phyloP scores from a whole-genome alignment of 2,888 invertebrate genomes.

The Onchidella celtica region DNA sequence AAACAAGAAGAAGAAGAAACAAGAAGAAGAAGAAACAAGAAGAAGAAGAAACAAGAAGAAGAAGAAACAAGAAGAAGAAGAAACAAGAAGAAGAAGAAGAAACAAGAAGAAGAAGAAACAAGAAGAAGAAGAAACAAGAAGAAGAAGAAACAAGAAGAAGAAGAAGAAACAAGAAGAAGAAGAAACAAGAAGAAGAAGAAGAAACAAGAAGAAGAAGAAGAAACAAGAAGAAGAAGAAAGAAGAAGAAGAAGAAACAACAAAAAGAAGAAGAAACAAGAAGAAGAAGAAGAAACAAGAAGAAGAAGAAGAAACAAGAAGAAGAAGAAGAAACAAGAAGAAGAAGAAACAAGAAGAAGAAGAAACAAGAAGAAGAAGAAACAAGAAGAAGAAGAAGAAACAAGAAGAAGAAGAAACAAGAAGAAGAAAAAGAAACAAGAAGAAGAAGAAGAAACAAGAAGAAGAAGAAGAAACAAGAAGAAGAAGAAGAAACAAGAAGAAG shows the following conservation, averaged over 20 bases:
- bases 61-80: not conserved
- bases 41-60: not conserved
- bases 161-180: not conserved
- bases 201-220: no score
- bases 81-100: no score
- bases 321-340: not conserved
- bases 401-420: slow-evolving; percentile 3
- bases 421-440: not conserved
- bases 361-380: not conserved
- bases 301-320: not conserved
- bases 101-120: not conserved
- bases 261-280: not conserved
- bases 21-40: not conserved
- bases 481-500: not conserved
- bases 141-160: not conserved
- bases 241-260: not conserved
- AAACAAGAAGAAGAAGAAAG: not conserved
- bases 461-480: not conserved
- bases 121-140: not conserved
- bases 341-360: not conserved
- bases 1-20: not conserved
- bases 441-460: not conserved
- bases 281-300: not conserved
- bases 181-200: not conserved
- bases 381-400: not conserved